Evolutionary conservation across 2,888 invertebrate genomes (phyloP), one percentile per base, ranked within the genome.

Genomic region (Drosophila maculinotata): DNA sequence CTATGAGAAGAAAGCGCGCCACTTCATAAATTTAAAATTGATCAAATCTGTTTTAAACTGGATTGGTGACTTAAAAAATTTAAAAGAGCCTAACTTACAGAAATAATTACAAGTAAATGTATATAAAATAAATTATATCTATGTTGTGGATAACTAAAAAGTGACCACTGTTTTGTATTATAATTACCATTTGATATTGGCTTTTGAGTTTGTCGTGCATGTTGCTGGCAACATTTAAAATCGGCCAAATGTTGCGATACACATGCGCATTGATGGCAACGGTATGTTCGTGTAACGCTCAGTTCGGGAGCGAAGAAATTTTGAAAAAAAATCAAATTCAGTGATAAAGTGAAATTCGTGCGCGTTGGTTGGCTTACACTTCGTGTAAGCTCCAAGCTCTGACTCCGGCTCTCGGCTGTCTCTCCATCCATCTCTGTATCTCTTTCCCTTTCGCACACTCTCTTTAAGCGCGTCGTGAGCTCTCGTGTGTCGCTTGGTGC

Each of bases 261-360:
- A 59, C 58, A 72, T 74, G 76, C 76, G 76, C 63, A 56, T 15
- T 49, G 36, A n/a, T 9, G 7, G 12, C 38, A 48, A 8, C 42
- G 17, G n/a, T 30, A 38, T n/a, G 36, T 15, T 62, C 54, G 52
- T n/a, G 36, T 31, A 15, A 28, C 12, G 68, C 69, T 54, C 69
- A 54, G 30, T 59, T 63, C 51, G 74, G 33, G 48, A 53, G 57
- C 57, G 76, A 45, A 31, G 47, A 57, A 54, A 47, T 54, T 52
- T 51, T 30, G 42, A 69, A 80, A 81, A 81, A 81, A 79, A 80
- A 74, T 73, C 56, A 74, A 76, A 77, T 80, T 81, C 81, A 81
- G 64, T 86, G 82, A 85, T 86, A 73, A 83, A 80, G 66, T 59
- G 84, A 76, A 77, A 75, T 80, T 81, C 66, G 87, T 84, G 75